Percentiles rank a stretch among this genome's conserved stretches.
These are phyloP conservation scores for Gavialis gangeticus DNA, from an alignment of 2,113 vertebrate species.

Conservation along the genomic window DNA sequence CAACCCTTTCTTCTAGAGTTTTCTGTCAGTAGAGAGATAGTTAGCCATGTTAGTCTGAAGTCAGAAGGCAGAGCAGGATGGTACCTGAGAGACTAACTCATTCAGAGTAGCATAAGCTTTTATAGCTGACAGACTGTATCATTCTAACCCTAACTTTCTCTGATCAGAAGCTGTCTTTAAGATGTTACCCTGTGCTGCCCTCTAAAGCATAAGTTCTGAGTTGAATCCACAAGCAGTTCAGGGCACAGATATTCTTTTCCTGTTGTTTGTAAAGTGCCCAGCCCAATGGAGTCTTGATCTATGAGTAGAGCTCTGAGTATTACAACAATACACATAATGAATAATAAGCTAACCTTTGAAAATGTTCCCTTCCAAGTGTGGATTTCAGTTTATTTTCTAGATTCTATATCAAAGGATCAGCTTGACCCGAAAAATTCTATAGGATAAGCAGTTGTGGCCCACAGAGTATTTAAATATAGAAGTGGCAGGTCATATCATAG, in stretches of 20 bases:
- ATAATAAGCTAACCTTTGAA: neutral
- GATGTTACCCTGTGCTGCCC: neutral
- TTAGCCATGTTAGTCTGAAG: too few relatives aligned
- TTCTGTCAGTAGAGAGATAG: too few relatives aligned
- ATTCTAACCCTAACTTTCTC: too few relatives aligned
- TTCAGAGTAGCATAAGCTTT: too few relatives aligned
- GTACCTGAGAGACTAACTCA: too few relatives aligned
- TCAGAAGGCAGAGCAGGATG: too few relatives aligned
- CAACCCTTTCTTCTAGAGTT: neutral
- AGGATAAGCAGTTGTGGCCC: too few relatives aligned
- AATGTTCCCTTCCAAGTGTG: too few relatives aligned
- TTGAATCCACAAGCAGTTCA: neutral
- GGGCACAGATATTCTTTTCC: fast-evolving
- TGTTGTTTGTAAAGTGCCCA: neutral
- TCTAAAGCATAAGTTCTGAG: neutral
- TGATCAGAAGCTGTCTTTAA: too few relatives aligned
- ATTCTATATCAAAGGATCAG: neutral
- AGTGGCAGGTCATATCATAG: neutral
- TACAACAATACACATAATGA: neutral
- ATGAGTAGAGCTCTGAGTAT: neutral
- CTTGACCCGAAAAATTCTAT: too few relatives aligned
- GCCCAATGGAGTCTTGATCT: neutral
- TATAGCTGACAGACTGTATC: too few relatives aligned
- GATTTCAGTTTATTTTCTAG: too few relatives aligned
- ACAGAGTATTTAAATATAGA: fast-evolving